Percentiles rank a stretch among this genome's conserved stretches.
Evolutionary conservation across 2,888 invertebrate genomes (phyloP).

Genomic region (Tyria jacobaeae): DNA sequence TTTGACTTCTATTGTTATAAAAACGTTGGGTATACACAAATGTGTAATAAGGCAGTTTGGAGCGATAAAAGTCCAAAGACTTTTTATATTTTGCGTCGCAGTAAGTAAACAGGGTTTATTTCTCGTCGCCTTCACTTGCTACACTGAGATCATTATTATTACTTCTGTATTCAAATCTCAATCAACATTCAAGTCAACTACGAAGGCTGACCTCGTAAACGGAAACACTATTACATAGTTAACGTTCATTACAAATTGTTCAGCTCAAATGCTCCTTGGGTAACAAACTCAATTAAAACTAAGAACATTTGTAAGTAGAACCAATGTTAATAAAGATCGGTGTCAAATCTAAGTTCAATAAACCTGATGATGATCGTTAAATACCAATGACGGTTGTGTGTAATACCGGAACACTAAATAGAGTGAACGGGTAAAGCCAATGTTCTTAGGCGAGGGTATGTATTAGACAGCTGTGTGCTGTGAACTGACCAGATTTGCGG

Average conservation of each 20-base stretch:
- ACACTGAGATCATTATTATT: constrained; percentile 8
- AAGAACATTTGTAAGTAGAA: constrained; percentile 62
- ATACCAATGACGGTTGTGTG: constrained; percentile 50
- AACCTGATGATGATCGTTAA: constrained; percentile 49
- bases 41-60: neutral
- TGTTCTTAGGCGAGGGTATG: constrained; percentile 57
- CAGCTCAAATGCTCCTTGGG: constrained; percentile 55
- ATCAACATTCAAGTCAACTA: constrained; percentile 25
- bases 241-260: constrained; percentile 53
- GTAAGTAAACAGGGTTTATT: neutral
- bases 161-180: constrained; percentile 17
- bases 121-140: neutral
- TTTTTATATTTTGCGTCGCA: neutral
- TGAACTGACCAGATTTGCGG: constrained; percentile 55
- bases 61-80: neutral
- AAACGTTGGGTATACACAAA: neutral
- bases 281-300: constrained; percentile 75
- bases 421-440: constrained; percentile 52
- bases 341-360: constrained; percentile 46
- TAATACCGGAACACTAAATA: constrained; percentile 55
- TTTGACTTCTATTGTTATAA: neutral
- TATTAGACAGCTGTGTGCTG: constrained; percentile 56
- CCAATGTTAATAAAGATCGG: constrained; percentile 52
- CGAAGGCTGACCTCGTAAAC: constrained; percentile 34
- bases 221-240: constrained; percentile 40